Evolutionary conservation across 2,797 vertebrate genomes (phyloP), one percentile per base, ranked within the genome.

Genomic region (Smutsia temminckii): DNA sequence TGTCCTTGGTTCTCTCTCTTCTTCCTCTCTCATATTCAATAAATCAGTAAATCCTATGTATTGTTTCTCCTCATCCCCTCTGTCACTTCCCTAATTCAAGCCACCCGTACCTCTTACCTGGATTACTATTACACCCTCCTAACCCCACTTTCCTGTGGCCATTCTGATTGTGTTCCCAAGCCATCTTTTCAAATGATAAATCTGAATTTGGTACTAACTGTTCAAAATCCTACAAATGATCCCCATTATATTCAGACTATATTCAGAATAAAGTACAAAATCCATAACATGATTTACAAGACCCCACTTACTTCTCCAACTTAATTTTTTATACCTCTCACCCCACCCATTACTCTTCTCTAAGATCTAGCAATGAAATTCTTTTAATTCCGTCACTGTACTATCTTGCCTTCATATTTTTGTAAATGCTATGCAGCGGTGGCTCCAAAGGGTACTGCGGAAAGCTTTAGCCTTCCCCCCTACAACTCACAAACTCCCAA

Each of bases 181-280:
- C 37, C 64, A 85, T 40, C 27, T 90, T 87, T 84, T 68, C 13
- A 87, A 74, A 75, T 84, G 34, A 93, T 42, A 69, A 87, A 92
- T 85, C 34, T 51, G 59, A 72, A 74, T 13, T 49, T 49, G 23
- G 8, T 69, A 77, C 20, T 77, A 57, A 10, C 68, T 42, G 32
- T 27, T 95, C 86, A 85, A 87, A 71, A 75, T 49, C 61, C 90
- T 61, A 88, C 6, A 23, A 68, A 84, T 46, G 20, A 57, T 66
- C 6, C 23, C 51, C 4, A 37, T 1, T 74, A 17, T 42, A 59
- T 85, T 63, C 23, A 32, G 75, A 42, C 1, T 74, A 17, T 34
- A 59, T 85, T 63, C 23, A 32, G 69, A 69, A 66, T 51, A 83
- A 94, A 89, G 68, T 71, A 91, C 8, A 3, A 77, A 86, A 42